Conservation (phyloP, 2,888 invertebrate species). For the Thymelicus lineola region DNA sequence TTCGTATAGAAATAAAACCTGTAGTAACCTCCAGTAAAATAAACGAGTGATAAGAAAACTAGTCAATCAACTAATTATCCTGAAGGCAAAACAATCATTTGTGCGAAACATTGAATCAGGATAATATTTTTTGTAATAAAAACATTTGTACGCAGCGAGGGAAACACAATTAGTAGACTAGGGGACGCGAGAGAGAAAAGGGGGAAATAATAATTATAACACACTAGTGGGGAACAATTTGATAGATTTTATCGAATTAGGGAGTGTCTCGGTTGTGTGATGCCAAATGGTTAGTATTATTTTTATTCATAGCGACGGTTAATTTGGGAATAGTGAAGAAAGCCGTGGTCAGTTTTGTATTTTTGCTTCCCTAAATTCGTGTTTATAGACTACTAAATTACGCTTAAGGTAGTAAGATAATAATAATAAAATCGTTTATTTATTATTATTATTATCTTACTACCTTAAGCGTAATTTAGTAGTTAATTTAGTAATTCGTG, state of each 20-base stretch:
- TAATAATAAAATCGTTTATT: too few relatives aligned
- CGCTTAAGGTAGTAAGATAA: too few relatives aligned
- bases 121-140: conserved; percentile 53
- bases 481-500: too few relatives aligned
- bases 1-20: too few relatives aligned
- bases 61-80: background rate
- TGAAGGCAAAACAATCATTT: conserved; percentile 23
- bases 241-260: conserved; percentile 59
- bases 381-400: too few relatives aligned
- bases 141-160: conserved; percentile 50
- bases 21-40: too few relatives aligned
- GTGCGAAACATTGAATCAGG: conserved; percentile 47
- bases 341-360: background rate
- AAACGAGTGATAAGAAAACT: background rate
- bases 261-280: conserved; percentile 48
- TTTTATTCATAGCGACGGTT: conserved; percentile 22
- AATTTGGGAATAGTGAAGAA: conserved; percentile 1
- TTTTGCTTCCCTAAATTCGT: background rate
- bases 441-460: too few relatives aligned
- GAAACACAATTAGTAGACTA: conserved; percentile 54
- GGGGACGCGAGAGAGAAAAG: conserved; percentile 4
- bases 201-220: conserved; percentile 62
- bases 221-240: conserved; percentile 53
- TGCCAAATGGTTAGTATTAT: conserved; percentile 28
- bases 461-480: too few relatives aligned